Evolutionary conservation across 2,113 vertebrate species (phyloP).

Genomic region (Phoxinus phoxinus): DNA sequence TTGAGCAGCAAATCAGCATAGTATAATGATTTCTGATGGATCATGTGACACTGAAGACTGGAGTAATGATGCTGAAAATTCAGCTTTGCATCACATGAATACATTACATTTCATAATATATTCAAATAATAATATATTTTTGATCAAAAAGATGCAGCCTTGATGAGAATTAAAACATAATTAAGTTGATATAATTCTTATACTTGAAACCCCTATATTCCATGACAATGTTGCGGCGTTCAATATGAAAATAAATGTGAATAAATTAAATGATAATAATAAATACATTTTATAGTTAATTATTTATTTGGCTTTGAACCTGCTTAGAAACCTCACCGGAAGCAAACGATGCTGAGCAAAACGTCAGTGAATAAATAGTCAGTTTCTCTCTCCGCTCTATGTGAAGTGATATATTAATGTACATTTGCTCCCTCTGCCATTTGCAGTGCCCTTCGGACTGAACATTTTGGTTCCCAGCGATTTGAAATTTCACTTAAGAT

Average conservation of each 20-base stretch:
- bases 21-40: not conserved
- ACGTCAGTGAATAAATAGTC: not conserved
- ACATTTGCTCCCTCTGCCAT: not conserved
- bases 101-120: too few species aligned
- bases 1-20: not conserved
- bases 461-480: not conserved
- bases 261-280: too few species aligned
- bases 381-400: not conserved
- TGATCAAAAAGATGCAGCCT: not conserved
- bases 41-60: not conserved
- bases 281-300: not conserved
- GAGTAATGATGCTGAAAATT: not conserved
- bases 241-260: not conserved
- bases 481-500: conserved; percentile 13
- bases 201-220: not conserved
- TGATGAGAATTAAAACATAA: not conserved
- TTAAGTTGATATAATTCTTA: not conserved
- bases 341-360: not conserved
- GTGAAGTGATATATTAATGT: not conserved
- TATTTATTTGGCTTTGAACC: not conserved
- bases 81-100: not conserved
- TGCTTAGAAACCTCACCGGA: not conserved
- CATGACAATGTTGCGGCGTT: not conserved
- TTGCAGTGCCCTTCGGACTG: not conserved
- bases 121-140: not conserved